Evolutionary conservation across 2,797 vertebrate genomes (phyloP), one percentile per base, ranked within the genome.

Genomic region (Sebastes iracundus): DNA sequence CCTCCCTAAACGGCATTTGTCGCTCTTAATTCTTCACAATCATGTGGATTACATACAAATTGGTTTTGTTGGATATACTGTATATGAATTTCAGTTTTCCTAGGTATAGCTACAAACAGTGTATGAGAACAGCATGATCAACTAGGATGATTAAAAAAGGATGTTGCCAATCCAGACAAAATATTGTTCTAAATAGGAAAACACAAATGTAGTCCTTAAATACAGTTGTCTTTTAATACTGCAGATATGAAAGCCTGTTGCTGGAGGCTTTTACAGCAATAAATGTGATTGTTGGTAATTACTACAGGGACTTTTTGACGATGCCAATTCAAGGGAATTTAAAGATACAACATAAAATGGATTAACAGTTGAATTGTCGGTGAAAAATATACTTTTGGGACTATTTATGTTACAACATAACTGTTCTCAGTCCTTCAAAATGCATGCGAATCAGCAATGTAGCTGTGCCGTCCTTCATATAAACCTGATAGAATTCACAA

Each of bases 151-250:
- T 61, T 71, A 53, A 77, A 66, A 67, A 64, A 66, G 12, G 7
- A 73, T 30, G 32, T 52, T 16, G 6, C 42, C 46, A 25, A 53
- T 73, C 52, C 46, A 69, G 65, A 55, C 8, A 38, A 81, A 75
- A 72, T 53, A 25, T 64, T 42, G 28, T 52, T 75, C 30, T 22
- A 64, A 77, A 73, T n/a, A 60, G 10, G 18, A 56, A 68, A 33
- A 60, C 30, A 52, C 16, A 76, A 75, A 69, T 49, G 7, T 52
- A 75, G 46, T 68, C 30, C 76, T 82, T 58, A 25, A 71, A 68
- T 65, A 72, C 46, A 77, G 18, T 60, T 79, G 32, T 71, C 33
- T 30, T 52, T 38, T 80, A 71, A 76, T 61, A 64, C 42, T 69
- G 80, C 49, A 70, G 68, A 68, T 55, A 55, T 49, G 33, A 69